A percentile compares a stretch with the other conserved stretches of the same genome.
These are phyloP conservation scores for Rhinophrynus dorsalis DNA, from an alignment of 2,797 vertebrate species.

Conservation along the genomic window DNA sequence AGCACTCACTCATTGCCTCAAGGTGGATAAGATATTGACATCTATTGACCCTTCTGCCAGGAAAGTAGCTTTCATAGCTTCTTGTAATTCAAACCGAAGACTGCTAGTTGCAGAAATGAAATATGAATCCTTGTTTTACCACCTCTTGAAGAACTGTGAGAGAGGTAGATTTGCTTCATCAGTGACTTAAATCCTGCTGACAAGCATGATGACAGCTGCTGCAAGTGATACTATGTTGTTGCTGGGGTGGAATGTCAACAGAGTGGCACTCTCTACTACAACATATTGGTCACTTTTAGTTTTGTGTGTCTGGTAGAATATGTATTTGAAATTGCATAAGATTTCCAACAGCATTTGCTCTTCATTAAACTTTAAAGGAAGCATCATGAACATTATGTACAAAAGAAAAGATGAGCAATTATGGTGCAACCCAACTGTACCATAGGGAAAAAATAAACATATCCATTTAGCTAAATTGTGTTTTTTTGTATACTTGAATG, in stretches of 20 bases:
- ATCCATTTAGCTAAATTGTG: too few species aligned
- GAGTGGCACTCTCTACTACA: neutral
- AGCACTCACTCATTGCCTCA: too few species aligned
- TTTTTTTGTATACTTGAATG: too few species aligned
- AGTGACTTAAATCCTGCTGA: slow-evolving; percentile 27
- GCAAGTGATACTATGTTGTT: slow-evolving; percentile 29
- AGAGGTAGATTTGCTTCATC: slow-evolving; percentile 29
- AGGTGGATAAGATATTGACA: neutral
- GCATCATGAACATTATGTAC: too few species aligned
- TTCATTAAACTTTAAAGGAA: too few species aligned
- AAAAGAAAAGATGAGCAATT: too few species aligned
- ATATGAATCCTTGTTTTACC: slow-evolving; percentile 29
- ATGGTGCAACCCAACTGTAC: too few species aligned
- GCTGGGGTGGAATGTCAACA: slow-evolving; percentile 31
- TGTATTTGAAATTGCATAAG: neutral
- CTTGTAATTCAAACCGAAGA: neutral
- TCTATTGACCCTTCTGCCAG: slow-evolving; percentile 23
- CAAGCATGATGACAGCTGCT: slow-evolving; percentile 42
- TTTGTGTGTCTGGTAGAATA: neutral
- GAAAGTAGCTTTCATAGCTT: slow-evolving; percentile 4
- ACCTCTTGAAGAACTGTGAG: slow-evolving; percentile 7
- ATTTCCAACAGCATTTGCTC: neutral
- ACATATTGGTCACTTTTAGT: neutral
- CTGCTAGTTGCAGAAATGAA: slow-evolving; percentile 7
- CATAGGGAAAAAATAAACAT: too few species aligned